Base-by-base conservation (phyloP, 1,140 invertebrate genomes). In the Ceratosolen fusciceps region DNA sequence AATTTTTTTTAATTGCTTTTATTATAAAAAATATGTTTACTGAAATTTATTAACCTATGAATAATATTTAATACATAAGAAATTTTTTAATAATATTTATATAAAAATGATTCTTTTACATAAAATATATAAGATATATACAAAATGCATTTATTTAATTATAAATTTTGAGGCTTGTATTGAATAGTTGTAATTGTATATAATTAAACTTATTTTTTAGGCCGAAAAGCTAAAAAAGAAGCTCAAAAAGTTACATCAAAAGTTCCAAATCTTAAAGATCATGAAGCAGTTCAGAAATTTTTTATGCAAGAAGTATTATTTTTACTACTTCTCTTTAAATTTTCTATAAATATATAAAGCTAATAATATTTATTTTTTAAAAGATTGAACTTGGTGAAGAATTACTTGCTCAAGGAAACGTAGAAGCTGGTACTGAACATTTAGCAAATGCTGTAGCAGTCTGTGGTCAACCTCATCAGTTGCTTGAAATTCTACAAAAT, bases 401-500 rank as follows among this genome's bases (percentile, higher is more conserved):
- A 86, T 87, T 98, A 43, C 91, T 99, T 82, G 93, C 94, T 29
- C 91, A 92, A 80, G 97, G 97, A 65, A 95, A 98, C 82, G 88
- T 98, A 78, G 96, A 98, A 81, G 94, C 93, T 60, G 98, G 96
- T 74, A 95, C 99, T 34, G 97, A 99, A 87, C 98, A 99, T 90
- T 92, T 99, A 79, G 95, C 95, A 37, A 97, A 97, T 89, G 98
- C 98, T 29, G 95, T 99, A 34, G 95, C 97, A n/a, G 96, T 99
- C 2, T 99, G 98, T 89, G 96, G 96, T 29, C 97, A 99, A 87
- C 97, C 97, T 0, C 94, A 97, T 83, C 96, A 98, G 86, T 90
- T 99, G 19, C 91, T 99, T 29, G 94, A 96, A 90, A 93, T 97
- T 74, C 91, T 99, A n/a, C 96, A 98, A 89, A 96, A 98, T 89